Evolutionary conservation across 2,113 vertebrate species (phyloP), one percentile per base, ranked within the genome.

Genomic region (Solea senegalensis): DNA sequence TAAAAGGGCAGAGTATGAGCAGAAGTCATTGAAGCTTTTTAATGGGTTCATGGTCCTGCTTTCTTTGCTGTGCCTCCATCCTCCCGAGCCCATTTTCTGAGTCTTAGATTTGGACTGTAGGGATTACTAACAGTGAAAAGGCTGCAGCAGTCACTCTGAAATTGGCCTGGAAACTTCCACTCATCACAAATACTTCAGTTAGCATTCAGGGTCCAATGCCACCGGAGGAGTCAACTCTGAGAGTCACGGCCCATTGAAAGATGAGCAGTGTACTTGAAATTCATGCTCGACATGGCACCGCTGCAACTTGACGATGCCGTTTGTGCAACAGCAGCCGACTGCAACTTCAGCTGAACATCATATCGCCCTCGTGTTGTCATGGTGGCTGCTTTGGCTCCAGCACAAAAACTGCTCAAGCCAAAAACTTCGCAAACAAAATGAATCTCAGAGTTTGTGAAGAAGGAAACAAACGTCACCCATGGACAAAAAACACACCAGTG

Each of bases 261-360:
- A 43, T 69, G 65, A 82, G 75, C 59, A 78, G 74, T 21, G 76
- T 43, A 49, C 82, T 88, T 78, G 78, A 86, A 79, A 72, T 71
- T 77, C 76, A 78, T 59, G 80, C 85, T 86, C 67, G 74, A 86
- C 72, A 39, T 74, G 54, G 40, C 46, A 78, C 86, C 85, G 81
- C 86, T 79, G 85, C 14, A 87, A 85, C 74, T 44, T 51, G 6
- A 12, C 61, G 67, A 82, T 62, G 79, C 50, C 27, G 49, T 69
- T 49, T 77, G 55, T 76, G 52, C 57, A 15, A 12, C 51, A 53
- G 55, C 62, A 65, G 52, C 58, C 8, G 10, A 56, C 53, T 13
- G 70, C 68, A 51, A 52, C 72, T 58, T 76, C 52, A 71, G 51
- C 55, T 49, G 61, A 56, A 65, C 65, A 65, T 55, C 65, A 53